Evolutionary conservation across 2,797 vertebrate species (phyloP), one percentile per base, ranked within the genome.

Genomic region (Myotis findleyi): DNA sequence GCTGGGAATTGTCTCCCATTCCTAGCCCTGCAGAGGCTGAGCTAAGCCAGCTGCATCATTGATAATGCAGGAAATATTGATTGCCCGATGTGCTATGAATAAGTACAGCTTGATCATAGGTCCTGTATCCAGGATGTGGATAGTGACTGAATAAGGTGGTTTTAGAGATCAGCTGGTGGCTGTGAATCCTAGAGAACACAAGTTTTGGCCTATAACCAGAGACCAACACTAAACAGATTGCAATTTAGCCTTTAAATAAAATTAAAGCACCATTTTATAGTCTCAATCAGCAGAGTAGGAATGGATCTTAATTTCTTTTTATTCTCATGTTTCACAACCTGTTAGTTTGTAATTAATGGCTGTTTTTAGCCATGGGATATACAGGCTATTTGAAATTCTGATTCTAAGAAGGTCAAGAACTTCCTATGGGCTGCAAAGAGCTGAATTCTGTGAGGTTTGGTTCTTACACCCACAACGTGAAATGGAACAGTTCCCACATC

Each of bases 401-500:
- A n/a, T 75, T 79, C 13, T 83, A 89, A 47, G 2, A 23, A 9
- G 23, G 30, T 93, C 38, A 83, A 21, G 13, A 21, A 53, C 27
- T 11, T 47, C 18, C 17, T 79, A 18, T 57, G 93, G 16, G 7
- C n/a, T 95, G 1, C 36, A 72, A 1, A 85, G 68, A 77, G 38
- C n/a, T 89, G 64, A 88, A 87, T 44, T 80, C 0, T 49, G 27
- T 93, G 30, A 0, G 0, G 33, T 96, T 95, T 73, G 27, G 6
- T n/a, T 95, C 30, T 89, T 79, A 77, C 0, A 93, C 13, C 5
- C 47, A 64, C 4, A 92, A 94, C 69, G 80, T 41, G 13, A 95
- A 97, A 55, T 21, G 49, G 21, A 96, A 86, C 14, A 96, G 49
- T 96, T 97, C 81, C 91, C 2, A 79, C 7, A 96, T 83, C 53